Percentiles rank a stretch among this genome's conserved stretches.
phyloP scores from a whole-genome alignment of 1,140 invertebrate genomes.

The Drosophila murphyi region DNA sequence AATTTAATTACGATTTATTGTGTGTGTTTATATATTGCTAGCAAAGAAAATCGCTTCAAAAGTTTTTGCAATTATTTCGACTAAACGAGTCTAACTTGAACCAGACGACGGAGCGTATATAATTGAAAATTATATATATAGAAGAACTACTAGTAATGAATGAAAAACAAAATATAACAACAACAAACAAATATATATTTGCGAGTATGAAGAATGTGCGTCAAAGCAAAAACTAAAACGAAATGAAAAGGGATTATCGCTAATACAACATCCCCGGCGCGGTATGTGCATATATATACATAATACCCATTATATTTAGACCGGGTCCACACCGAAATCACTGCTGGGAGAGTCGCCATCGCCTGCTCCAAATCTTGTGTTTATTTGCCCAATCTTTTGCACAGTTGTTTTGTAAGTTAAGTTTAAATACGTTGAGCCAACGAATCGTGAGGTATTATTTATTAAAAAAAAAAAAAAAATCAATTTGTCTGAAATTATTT shows the following conservation, averaged over 20 bases:
- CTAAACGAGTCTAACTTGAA: slow-evolving; percentile 68
- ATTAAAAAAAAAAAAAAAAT: slow-evolving; percentile 52
- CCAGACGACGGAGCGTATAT: slow-evolving; percentile 52
- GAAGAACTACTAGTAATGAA: slow-evolving; percentile 37
- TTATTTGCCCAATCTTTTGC: slow-evolving; percentile 64
- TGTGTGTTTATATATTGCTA: slow-evolving; percentile 51
- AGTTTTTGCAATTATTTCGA: slow-evolving; percentile 63
- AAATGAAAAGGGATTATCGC: slow-evolving; percentile 33
- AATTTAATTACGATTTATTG: slow-evolving; percentile 33
- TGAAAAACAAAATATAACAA: slow-evolving; percentile 23
- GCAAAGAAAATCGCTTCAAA: slow-evolving; percentile 70
- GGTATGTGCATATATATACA: slow-evolving; percentile 29
- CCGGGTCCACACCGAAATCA: slow-evolving; percentile 19
- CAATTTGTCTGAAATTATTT: slow-evolving; percentile 76
- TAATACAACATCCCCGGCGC: slow-evolving; percentile 24
- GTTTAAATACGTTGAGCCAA: slow-evolving; percentile 74
- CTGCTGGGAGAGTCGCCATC: slow-evolving; percentile 8
- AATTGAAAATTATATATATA: slow-evolving; percentile 80
- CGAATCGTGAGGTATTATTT: slow-evolving; percentile 80
- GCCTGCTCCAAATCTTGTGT: slow-evolving; percentile 29
- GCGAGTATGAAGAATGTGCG: neutral
- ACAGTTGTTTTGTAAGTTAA: slow-evolving; percentile 80
- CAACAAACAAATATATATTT: no score
- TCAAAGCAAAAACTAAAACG: slow-evolving; percentile 3
- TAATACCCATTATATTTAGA: slow-evolving; percentile 42